Evolutionary conservation across 2,797 vertebrate species (phyloP).

Genomic region (Lagorchestes hirsutus): DNA sequence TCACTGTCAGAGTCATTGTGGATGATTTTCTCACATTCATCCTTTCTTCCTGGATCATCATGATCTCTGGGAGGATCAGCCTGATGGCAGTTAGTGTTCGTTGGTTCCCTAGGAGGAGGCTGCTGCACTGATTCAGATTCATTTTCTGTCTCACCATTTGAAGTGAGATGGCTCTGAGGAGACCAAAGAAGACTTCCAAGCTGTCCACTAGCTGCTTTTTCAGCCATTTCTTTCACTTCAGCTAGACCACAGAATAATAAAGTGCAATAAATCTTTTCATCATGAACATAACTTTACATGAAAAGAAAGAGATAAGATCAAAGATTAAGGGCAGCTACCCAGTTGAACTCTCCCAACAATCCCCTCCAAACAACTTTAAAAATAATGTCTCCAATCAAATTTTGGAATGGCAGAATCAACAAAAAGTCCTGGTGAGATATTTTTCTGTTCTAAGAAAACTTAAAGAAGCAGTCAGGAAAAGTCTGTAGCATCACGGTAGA

Average conservation of each 20-base stretch:
- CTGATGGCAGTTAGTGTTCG: background rate
- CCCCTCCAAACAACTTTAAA: background rate
- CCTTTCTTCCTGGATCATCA: conserved; percentile 1
- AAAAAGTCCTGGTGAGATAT: too few relatives aligned
- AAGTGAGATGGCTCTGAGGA: conserved; percentile 49
- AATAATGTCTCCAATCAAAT: background rate
- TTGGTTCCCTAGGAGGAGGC: background rate
- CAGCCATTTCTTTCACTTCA: conserved; percentile 85
- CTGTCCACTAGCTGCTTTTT: conserved; percentile 79
- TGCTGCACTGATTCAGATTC: conserved; percentile 11
- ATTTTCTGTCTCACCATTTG: conserved; percentile 77
- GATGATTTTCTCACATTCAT: background rate
- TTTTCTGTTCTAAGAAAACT: too few relatives aligned
- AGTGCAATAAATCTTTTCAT: conserved; percentile 53
- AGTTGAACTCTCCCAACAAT: background rate
- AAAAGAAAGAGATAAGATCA: background rate
- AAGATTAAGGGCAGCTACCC: background rate
- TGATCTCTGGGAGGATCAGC: background rate
- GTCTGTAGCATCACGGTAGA: background rate
- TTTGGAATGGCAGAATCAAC: background rate
- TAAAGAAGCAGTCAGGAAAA: background rate
- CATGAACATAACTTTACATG: background rate
- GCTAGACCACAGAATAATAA: conserved; percentile 71
- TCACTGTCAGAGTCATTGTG: conserved; percentile 32
- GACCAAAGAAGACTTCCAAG: conserved; percentile 63